These are phyloP conservation scores for Archivesica marissinica DNA, from an alignment of 1,140 invertebrate genomes.

Conservation along the genomic window DNA sequence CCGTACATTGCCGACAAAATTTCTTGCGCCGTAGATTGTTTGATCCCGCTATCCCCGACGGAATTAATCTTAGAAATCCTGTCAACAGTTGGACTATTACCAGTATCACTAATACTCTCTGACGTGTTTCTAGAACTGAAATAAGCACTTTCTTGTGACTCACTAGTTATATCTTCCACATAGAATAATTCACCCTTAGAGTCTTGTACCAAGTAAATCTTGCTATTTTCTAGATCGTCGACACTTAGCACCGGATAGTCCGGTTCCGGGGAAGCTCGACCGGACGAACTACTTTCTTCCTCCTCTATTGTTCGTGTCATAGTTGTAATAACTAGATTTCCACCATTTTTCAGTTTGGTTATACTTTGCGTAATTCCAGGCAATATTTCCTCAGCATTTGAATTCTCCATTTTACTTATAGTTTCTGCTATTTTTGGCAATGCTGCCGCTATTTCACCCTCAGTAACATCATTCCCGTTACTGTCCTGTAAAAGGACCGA, in stretches of 20 bases:
- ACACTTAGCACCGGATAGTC: constrained; percentile 48
- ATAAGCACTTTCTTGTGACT: constrained; percentile 61
- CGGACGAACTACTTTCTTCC: constrained; percentile 50
- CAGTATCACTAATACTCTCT: constrained; percentile 35
- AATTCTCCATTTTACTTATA: constrained; percentile 43
- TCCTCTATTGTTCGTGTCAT: constrained; percentile 56
- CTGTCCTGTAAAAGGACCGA: constrained; percentile 40
- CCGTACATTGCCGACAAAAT: constrained; percentile 48
- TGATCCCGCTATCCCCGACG: constrained; percentile 42
- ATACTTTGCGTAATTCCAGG: constrained; percentile 61
- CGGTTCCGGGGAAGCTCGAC: constrained; percentile 37
- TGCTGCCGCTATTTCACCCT: constrained; percentile 41
- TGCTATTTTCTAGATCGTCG: constrained; percentile 58
- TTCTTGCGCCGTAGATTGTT: constrained; percentile 47
- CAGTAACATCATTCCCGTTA: constrained; percentile 42
- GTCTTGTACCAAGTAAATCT: constrained; percentile 53
- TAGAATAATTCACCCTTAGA: constrained; percentile 56
- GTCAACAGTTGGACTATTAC: constrained; percentile 39
- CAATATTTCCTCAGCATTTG: constrained; percentile 52
- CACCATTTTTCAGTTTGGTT: constrained; percentile 52
- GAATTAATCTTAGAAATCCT: constrained; percentile 43
- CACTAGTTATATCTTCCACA: constrained; percentile 55
- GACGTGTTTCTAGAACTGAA: constrained; percentile 51
- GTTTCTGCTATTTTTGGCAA: constrained; percentile 51
- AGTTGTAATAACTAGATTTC: constrained; percentile 59